Base-by-base conservation (phyloP, 2,113 vertebrate species). In the Neofelis nebulosa region DNA sequence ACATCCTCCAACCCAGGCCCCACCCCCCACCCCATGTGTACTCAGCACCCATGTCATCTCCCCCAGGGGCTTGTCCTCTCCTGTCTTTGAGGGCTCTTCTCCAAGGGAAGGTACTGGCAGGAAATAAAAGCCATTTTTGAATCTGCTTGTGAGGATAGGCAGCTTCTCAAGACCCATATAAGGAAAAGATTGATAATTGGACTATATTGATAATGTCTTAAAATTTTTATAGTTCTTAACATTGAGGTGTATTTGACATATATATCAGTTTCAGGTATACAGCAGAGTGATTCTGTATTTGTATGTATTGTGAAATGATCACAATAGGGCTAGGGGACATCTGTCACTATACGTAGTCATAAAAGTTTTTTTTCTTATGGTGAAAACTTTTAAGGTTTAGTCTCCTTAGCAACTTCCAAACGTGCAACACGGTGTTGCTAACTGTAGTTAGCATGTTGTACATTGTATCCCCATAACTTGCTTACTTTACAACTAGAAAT, bases 121-220 rank as follows among this genome's bases (percentile, higher is more conserved):
- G 41, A 57, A 23, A 18, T 4, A 84, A 97, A 21, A 83, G 41
- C 31, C 63, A 55, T 63, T 74, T 97, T 76, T 18, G 48, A 92
- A 89, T 76, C 14, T 41, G 33, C 33, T 74, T 38, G 50, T n/a
- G 61, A 94, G 29, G 14, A 45, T 4, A 57, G n/a, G 48, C 85
- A 55, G 52, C 27, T 82, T 81, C 82, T 96, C 29, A 71, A 79
- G 66, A 57, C 25, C 12, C 3, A 3, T 48, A 76, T 78, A 80
- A 57, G 65, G 29, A 66, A 82, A 94, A 80, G 36, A 10, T 9
- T 23, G 55, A 29, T 33, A 38, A 41, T 8, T 41, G n/a, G n/a
- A 38, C 57, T 52, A 3, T 29, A 38, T 69, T 63, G 79, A 9
- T 69, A 36, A 52, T 18, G 15, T 31, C 25, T 45, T 45, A 48